Conservation (phyloP, 2,113 vertebrate species). For the Daphoenositta chrysoptera region DNA sequence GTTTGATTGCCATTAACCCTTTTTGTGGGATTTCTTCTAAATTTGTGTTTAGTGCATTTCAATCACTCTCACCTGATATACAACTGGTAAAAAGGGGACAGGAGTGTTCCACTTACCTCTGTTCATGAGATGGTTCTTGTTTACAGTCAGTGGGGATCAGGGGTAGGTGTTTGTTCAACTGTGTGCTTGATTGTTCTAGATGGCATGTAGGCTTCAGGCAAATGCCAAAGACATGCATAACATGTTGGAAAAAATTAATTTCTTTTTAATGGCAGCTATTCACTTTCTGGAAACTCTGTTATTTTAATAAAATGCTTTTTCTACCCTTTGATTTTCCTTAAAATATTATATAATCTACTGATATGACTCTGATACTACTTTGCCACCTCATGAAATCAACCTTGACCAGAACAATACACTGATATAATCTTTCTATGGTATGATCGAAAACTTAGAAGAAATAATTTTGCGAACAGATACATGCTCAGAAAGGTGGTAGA, state of each 20-base stretch:
- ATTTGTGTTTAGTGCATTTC: not conserved
- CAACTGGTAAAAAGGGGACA: accelerated
- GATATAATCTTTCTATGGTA: not conserved
- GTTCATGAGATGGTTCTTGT: not conserved
- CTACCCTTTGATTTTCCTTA: not conserved
- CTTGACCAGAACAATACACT: not conserved
- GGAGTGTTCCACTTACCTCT: not conserved
- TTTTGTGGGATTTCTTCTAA: not conserved
- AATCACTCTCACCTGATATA: not conserved
- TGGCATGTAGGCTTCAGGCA: not conserved
- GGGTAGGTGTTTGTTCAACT: not conserved
- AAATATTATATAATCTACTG: not conserved
- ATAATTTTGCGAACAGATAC: not conserved
- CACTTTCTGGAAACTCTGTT: not conserved
- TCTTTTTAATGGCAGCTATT: not conserved
- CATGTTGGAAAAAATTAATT: not conserved
- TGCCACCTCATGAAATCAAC: not conserved
- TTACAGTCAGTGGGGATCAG: not conserved
- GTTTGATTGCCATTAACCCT: not conserved
- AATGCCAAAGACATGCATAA: not conserved
- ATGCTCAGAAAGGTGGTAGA: not conserved
- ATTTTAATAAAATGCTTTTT: not conserved
- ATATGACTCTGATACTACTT: not conserved
- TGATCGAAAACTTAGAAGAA: not conserved
- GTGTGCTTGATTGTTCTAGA: not conserved